Evolutionary conservation across 92 coral and sea anemone species (phyloP), one percentile per base, ranked within the genome.

Genomic region (Paragorgia papillata): DNA sequence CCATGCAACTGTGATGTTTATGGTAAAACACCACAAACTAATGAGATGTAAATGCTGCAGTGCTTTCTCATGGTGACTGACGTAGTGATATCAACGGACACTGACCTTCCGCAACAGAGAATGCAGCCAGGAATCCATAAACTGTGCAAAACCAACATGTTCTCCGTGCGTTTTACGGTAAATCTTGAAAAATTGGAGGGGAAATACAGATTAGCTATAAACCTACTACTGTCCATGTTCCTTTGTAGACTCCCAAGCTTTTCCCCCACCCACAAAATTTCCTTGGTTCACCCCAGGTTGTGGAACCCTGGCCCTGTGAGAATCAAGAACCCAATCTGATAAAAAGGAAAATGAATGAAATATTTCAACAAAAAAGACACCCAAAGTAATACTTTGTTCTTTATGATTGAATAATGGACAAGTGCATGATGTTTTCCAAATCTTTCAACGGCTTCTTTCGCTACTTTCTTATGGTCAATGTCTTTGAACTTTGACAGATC

Each of bases 101-200:
- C 46, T 57, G 74, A 93, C 97, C 90, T 95, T 95, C 64, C 99
- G 90, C 43, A 90, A 86, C 67, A 95, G 74, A 22, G 99, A 95
- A 77, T 88, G 79, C 28, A 95, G 81, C 70, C 92, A 86, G 30
- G 91, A 86, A 67, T 95, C 99, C 96, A 88, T 90, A 70, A 95
- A 95, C 90, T 89, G 89, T 28, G 99, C 86, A 85, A 95, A 95
- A 30, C 99, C 99, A 68, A 91, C 97, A 89, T 95, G 99, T 76
- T 95, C 79, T 9, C 99, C 99, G 81, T 89, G 85, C 4, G 96
- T 87, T 80, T 91, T 95, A 9, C 96, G 88, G 58, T 91, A 95
- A 49, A 95, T 86, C 97, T 93, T 27, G 6, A 82, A 69, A 13
- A 78, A 41, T 0, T 15, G 40, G 20, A 13, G 21, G 33, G n/a